Conservation (phyloP, 2,797 vertebrate genomes). For the Selene dorsalis region DNA sequence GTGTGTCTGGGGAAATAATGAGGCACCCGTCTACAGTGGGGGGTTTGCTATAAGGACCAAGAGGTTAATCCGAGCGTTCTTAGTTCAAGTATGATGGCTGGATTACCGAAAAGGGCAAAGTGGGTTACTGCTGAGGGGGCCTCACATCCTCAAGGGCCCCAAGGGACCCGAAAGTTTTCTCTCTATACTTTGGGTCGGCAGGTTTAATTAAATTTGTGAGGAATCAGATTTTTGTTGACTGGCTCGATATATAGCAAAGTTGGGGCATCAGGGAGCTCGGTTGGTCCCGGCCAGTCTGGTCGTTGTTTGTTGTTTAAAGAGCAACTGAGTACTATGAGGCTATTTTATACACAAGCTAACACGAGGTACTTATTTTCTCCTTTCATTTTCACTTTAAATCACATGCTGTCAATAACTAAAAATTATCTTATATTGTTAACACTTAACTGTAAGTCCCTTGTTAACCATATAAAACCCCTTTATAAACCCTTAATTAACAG, state of each 20-base stretch:
- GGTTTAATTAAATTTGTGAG: too few relatives aligned
- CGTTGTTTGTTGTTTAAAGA: slow-evolving; percentile 11
- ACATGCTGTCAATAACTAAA: background rate
- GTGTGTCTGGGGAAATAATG: background rate
- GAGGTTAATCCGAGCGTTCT: too few relatives aligned
- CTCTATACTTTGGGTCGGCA: too few relatives aligned
- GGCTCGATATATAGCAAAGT: background rate
- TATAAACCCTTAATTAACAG: background rate
- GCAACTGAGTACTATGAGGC: background rate
- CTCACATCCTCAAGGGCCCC: too few relatives aligned
- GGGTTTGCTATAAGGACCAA: too few relatives aligned
- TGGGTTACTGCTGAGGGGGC: too few relatives aligned
- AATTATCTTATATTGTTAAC: background rate
- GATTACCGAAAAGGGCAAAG: too few relatives aligned
- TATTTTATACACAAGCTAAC: background rate
- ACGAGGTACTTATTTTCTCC: background rate
- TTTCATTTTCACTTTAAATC: background rate
- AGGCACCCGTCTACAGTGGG: too few relatives aligned
- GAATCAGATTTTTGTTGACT: too few relatives aligned
- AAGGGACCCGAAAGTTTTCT: too few relatives aligned
- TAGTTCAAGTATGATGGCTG: too few relatives aligned
- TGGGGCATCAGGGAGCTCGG: background rate
- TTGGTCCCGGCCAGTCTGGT: background rate
- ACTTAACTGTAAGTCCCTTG: background rate
- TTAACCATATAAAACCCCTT: background rate